phyloP scores from a whole-genome alignment of 2,797 vertebrate species.

The Falco novaeseelandiae region DNA sequence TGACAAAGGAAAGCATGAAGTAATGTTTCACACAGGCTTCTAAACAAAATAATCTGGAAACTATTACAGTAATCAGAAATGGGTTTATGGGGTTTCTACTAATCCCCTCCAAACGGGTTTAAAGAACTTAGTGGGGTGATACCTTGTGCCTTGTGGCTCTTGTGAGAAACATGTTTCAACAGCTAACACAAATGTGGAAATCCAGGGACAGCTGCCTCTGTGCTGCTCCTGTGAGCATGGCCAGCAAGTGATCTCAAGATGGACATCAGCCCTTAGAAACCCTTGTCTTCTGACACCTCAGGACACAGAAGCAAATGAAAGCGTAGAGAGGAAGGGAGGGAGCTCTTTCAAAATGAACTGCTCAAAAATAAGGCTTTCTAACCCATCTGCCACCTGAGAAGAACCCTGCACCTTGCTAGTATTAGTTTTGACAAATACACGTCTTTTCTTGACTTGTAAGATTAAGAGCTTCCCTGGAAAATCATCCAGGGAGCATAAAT shows the following conservation, averaged over 20 bases:
- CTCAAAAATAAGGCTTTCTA: background rate
- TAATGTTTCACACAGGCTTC: background rate
- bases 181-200: background rate
- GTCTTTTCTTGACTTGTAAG: background rate
- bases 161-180: background rate
- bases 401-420: background rate
- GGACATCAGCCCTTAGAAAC: background rate
- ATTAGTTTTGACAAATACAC: background rate
- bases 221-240: background rate
- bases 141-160: background rate
- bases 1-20: background rate
- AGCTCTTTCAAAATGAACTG: background rate
- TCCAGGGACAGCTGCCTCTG: background rate
- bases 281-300: background rate
- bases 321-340: background rate
- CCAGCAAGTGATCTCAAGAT: background rate
- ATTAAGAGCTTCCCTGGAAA: background rate
- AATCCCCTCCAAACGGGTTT: background rate
- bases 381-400: background rate
- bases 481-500: background rate
- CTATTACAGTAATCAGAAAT: background rate
- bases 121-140: background rate
- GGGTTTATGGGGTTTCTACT: background rate
- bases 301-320: background rate
- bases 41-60: conserved; percentile 3